These are phyloP conservation scores for Bacillus rossius DNA, from an alignment of 1,140 invertebrate species.

Conservation along the genomic window DNA sequence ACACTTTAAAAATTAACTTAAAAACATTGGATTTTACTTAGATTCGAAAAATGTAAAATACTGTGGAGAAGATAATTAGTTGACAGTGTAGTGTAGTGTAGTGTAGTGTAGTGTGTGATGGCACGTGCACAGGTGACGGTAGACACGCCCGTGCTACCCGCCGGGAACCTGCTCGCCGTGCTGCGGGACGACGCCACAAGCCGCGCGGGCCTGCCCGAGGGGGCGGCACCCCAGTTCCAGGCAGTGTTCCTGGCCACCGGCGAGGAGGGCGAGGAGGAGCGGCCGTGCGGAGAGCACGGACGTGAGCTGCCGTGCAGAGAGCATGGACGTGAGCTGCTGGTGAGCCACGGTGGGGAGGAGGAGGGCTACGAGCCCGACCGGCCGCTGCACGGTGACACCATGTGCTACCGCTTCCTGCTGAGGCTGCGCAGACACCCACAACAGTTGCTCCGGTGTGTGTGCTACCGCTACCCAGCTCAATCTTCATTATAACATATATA, in stretches of 20 bases:
- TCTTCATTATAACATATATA: too few species aligned
- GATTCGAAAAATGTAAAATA: too few species aligned
- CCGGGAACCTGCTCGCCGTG: conserved; percentile 54
- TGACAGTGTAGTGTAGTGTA: too few species aligned
- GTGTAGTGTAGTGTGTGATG: too few species aligned
- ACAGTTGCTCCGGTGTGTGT: conserved; percentile 67
- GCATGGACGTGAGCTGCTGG: conserved; percentile 7
- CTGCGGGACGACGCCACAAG: conserved; percentile 47
- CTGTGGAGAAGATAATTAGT: too few species aligned
- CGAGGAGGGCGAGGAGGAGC: conserved; percentile 43
- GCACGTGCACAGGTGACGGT: conserved; percentile 46
- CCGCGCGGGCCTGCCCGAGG: conserved; percentile 7
- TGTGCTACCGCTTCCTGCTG: conserved; percentile 73
- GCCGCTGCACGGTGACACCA: conserved; percentile 71
- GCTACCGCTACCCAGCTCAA: too few species aligned
- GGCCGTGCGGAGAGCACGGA: conserved; percentile 49
- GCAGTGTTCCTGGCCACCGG: conserved; percentile 56
- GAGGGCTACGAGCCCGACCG: conserved; percentile 73
- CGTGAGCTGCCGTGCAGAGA: conserved; percentile 57
- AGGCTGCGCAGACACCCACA: conserved; percentile 68
- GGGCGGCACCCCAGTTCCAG: conserved; percentile 38
- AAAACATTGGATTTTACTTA: too few species aligned
- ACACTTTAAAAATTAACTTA: too few species aligned
- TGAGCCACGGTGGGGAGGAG: conserved; percentile 19
- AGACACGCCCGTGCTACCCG: conserved; percentile 58